Conservation (phyloP, 2,888 invertebrate genomes). For the Myopa tessellatipennis region DNA sequence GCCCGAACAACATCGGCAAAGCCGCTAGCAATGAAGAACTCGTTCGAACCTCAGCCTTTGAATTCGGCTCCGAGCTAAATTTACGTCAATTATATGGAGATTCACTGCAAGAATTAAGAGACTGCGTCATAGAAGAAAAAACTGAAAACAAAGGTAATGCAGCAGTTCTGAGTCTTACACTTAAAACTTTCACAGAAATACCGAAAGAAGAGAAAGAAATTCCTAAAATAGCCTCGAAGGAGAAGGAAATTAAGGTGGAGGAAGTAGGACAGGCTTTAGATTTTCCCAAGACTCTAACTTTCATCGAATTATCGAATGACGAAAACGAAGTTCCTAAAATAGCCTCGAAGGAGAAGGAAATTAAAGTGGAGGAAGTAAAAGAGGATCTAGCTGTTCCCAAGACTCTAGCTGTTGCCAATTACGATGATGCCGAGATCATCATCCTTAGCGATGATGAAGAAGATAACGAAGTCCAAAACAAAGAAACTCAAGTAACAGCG, state of each 20-base stretch:
- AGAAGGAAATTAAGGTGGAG: background rate
- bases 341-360: background rate
- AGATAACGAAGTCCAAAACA: constrained; percentile 21
- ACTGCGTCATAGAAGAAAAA: background rate
- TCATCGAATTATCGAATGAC: too few species aligned
- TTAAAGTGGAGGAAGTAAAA: background rate
- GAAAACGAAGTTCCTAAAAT: too few species aligned
- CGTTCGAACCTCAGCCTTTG: background rate
- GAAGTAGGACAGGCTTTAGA: background rate
- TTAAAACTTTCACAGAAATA: too few species aligned
- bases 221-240: background rate
- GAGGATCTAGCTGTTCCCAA: background rate
- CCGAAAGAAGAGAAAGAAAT: background rate
- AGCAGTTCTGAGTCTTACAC: background rate
- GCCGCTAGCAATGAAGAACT: background rate
- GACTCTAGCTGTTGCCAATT: background rate
- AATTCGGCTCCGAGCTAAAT: background rate
- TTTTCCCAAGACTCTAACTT: too few species aligned
- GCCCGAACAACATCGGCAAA: background rate
- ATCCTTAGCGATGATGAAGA: constrained; percentile 39
- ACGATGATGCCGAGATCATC: constrained; percentile 33
- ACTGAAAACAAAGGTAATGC: background rate
- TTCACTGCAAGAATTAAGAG: constrained; percentile 9
- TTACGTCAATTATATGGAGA: constrained; percentile 25
- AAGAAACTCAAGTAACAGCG: constrained; percentile 9